Percentiles rank a stretch among this genome's conserved stretches.
Evolutionary conservation across 2,888 invertebrate genomes (phyloP).

Genomic region (Lithophane socia): DNA sequence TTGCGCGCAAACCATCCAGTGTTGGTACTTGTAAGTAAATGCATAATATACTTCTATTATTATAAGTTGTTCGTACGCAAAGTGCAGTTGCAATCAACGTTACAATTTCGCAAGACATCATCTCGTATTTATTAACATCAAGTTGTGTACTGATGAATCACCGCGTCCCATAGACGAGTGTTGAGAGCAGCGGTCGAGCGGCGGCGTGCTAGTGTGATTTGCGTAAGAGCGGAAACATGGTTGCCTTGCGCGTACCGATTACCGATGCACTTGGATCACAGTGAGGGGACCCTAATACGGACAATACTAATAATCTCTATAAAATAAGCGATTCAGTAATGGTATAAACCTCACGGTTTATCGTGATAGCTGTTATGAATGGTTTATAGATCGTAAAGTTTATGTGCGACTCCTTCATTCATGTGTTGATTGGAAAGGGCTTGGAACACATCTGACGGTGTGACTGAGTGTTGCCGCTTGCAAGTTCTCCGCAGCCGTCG

Average conservation of each 20-base stretch:
- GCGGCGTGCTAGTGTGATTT: slow-evolving; percentile 65
- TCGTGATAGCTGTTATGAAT: slow-evolving; percentile 63
- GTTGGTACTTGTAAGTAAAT: slow-evolving; percentile 25
- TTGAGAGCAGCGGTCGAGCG: slow-evolving; percentile 64
- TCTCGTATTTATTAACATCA: slow-evolving; percentile 67
- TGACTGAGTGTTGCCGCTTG: slow-evolving; percentile 44
- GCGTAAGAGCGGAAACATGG: slow-evolving; percentile 76
- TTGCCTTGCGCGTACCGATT: slow-evolving; percentile 70
- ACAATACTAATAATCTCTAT: slow-evolving; percentile 52
- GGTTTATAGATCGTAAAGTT: slow-evolving; percentile 69
- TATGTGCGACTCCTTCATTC: slow-evolving; percentile 55
- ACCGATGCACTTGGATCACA: slow-evolving; percentile 69
- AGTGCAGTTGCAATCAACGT: slow-evolving; percentile 67
- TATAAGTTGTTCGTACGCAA: slow-evolving; percentile 31
- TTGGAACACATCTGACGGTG: slow-evolving; percentile 50
- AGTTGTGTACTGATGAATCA: slow-evolving; percentile 70
- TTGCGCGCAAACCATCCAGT: background rate
- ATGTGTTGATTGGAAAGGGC: slow-evolving; percentile 59
- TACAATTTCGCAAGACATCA: slow-evolving; percentile 70
- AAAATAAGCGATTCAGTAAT: slow-evolving; percentile 45
- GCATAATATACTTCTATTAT: slow-evolving; percentile 21
- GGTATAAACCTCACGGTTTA: slow-evolving; percentile 53
- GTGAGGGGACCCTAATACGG: slow-evolving; percentile 42
- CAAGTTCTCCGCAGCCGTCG: slow-evolving; percentile 61
- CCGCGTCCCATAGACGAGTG: slow-evolving; percentile 65